Percentiles rank a stretch among this genome's conserved stretches.
These are phyloP conservation scores for Batillaria attramentaria DNA, from an alignment of 1,140 invertebrate species.

Conservation along the genomic window DNA sequence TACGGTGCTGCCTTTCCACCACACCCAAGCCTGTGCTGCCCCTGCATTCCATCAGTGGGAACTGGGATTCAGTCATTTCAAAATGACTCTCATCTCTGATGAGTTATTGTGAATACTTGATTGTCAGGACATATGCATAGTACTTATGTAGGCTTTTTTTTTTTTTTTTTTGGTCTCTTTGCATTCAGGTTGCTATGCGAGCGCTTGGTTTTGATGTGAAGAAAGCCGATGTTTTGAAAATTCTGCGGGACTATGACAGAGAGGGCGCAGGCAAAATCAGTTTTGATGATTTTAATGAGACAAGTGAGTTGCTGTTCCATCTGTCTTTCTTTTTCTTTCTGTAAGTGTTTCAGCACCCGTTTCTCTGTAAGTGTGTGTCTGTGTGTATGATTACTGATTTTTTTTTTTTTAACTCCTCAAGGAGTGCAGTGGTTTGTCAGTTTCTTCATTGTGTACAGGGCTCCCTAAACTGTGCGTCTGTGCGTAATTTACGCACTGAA, in stretches of 20 bases:
- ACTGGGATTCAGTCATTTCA: too few species aligned
- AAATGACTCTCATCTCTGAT: too few species aligned
- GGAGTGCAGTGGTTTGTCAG: background rate
- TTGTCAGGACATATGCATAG: too few species aligned
- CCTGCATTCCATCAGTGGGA: too few species aligned
- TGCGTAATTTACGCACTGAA: too few species aligned
- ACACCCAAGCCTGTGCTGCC: too few species aligned
- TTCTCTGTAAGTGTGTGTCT: background rate
- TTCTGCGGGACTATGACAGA: conserved; percentile 70
- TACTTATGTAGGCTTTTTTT: too few species aligned
- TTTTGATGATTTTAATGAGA: conserved; percentile 73
- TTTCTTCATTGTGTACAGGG: too few species aligned
- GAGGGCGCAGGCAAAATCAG: conserved; percentile 70
- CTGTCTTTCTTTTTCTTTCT: background rate
- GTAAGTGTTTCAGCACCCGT: background rate
- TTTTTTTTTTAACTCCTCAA: background rate
- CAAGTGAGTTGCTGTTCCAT: conserved; percentile 65
- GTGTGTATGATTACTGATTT: background rate
- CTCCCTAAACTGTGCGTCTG: too few species aligned
- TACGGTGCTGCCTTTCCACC: too few species aligned
- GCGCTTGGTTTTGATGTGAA: conserved; percentile 73
- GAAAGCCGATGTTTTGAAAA: conserved; percentile 71
- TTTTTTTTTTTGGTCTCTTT: too few species aligned
- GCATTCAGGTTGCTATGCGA: conserved; percentile 70
- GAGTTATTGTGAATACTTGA: too few species aligned